Evolutionary conservation across 2,888 invertebrate species (phyloP).

Genomic region (Hyppa rectilinea): DNA sequence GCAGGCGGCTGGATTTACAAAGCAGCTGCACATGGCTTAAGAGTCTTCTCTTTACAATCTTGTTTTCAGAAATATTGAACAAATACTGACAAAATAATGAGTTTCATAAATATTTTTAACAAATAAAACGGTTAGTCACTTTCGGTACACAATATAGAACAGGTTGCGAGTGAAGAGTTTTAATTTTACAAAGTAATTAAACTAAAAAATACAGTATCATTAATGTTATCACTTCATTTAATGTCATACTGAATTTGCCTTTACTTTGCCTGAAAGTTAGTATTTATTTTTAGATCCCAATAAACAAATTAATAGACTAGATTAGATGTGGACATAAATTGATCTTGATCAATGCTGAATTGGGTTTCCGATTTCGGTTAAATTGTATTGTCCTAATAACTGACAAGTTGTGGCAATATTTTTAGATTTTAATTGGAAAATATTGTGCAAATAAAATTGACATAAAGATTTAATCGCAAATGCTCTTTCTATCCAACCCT

Average conservation of each 20-base stretch:
- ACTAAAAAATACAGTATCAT: background rate
- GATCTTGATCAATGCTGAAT: background rate
- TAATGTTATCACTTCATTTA: background rate
- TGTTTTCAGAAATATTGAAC: background rate
- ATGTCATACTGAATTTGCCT: background rate
- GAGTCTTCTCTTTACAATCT: background rate
- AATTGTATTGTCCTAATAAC: background rate
- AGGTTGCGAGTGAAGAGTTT: background rate
- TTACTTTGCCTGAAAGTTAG: background rate
- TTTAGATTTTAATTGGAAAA: too few relatives aligned
- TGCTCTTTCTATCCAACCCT: background rate
- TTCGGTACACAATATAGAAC: background rate
- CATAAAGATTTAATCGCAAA: background rate
- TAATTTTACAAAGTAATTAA: background rate
- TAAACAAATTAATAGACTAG: constrained; percentile 5
- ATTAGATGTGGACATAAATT: background rate
- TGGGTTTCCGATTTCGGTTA: background rate
- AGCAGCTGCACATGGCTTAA: background rate
- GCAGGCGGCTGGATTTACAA: background rate
- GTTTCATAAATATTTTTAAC: background rate
- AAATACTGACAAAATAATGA: background rate
- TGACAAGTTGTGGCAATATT: too few relatives aligned
- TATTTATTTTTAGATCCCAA: background rate
- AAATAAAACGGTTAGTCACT: background rate
- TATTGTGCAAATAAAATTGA: background rate